Percentiles rank a stretch among this genome's conserved stretches.
phyloP scores from a whole-genome alignment of 2,797 vertebrate species.

The Morus bassanus region DNA sequence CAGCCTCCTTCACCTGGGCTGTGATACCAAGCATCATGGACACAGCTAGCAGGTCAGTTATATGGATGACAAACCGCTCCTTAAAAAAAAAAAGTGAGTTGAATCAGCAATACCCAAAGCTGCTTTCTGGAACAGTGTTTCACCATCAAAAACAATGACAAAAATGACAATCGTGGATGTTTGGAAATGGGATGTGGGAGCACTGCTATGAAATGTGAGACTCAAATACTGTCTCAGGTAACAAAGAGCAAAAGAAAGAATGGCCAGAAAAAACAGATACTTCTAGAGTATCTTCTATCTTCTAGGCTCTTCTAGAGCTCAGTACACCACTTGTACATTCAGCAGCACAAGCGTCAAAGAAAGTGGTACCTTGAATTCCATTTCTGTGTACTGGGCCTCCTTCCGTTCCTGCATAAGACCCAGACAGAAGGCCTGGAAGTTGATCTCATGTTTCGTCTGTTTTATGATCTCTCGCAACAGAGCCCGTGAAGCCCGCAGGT shows the following conservation, averaged over 20 bases:
- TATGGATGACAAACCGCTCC: constrained; percentile 97
- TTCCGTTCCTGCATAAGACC: constrained; percentile 98
- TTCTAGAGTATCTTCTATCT: too few relatives aligned
- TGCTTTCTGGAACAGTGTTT: background rate
- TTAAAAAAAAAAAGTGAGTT: constrained; percentile 21
- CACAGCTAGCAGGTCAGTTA: constrained; percentile 93
- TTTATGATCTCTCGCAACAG: constrained; percentile 97
- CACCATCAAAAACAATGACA: too few relatives aligned
- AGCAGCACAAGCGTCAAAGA: background rate
- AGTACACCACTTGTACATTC: background rate
- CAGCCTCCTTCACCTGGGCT: constrained; percentile 96
- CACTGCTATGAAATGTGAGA: background rate
- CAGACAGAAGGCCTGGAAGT: constrained; percentile 97
- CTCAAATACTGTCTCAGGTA: background rate
- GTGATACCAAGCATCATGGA: constrained; percentile 99
- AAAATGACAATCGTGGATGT: rapidly evolving
- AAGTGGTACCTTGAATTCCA: constrained; percentile 93
- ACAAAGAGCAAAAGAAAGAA: background rate
- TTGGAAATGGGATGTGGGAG: background rate
- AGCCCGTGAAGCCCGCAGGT: constrained; percentile 91
- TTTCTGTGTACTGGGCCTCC: constrained; percentile 88
- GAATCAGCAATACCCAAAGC: background rate
- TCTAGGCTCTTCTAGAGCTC: background rate
- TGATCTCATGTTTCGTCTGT: constrained; percentile 98
- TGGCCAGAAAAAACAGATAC: background rate